phyloP scores from a whole-genome alignment of 2,888 invertebrate species.

The Linyphia triangularis region DNA sequence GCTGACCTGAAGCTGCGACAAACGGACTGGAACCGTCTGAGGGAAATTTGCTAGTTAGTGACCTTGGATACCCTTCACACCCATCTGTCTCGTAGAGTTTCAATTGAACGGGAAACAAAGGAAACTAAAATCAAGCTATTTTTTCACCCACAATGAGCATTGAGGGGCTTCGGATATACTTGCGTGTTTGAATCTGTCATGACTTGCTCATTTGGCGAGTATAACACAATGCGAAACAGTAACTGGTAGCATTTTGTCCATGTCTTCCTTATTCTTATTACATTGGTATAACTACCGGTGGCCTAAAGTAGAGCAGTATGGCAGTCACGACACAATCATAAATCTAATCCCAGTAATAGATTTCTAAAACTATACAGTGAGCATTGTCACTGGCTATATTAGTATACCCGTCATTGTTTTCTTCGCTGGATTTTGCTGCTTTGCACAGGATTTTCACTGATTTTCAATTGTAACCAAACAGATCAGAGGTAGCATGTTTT shows the following conservation, averaged over 20 bases:
- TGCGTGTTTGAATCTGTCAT: conserved; percentile 37
- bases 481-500: no score
- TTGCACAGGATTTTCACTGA: no score
- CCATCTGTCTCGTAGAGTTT: conserved; percentile 42
- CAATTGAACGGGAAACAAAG: conserved; percentile 59
- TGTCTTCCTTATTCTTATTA: conserved; percentile 33
- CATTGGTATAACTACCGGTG: neutral
- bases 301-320: conserved; percentile 11
- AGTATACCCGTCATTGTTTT: neutral
- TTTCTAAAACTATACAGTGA: neutral
- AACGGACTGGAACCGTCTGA: conserved; percentile 50
- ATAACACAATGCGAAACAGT: conserved; percentile 26
- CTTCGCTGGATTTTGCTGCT: neutral
- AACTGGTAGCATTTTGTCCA: conserved; percentile 23
- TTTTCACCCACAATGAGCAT: conserved; percentile 30
- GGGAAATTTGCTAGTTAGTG: conserved; percentile 59
- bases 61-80: conserved; percentile 66
- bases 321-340: conserved; percentile 5
- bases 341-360: conserved; percentile 4
- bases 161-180: neutral
- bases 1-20: conserved; percentile 66
- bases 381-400: neutral
- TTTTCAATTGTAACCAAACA: neutral
- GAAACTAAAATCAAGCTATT: conserved; percentile 49
- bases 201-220: neutral